These are phyloP conservation scores for Trachymyrmex cornetzi DNA, from an alignment of 1,140 invertebrate species.

Conservation along the genomic window DNA sequence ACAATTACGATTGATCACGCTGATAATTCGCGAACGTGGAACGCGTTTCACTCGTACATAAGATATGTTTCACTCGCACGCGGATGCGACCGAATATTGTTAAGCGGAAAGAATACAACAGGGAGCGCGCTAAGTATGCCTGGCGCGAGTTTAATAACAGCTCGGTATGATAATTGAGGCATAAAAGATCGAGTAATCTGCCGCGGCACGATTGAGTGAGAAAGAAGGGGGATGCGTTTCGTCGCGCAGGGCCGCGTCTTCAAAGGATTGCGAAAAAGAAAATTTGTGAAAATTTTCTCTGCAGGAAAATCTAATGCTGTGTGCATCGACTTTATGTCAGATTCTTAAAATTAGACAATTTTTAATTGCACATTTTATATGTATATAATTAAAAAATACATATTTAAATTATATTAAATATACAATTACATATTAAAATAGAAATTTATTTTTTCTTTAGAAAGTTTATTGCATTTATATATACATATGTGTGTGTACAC, in stretches of 20 bases:
- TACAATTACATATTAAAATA: background rate
- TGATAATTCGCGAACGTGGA: slow-evolving; percentile 11
- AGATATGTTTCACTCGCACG: background rate
- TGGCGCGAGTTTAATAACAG: slow-evolving; percentile 77
- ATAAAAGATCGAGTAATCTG: slow-evolving; percentile 82
- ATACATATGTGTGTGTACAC: background rate
- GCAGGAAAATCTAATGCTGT: background rate
- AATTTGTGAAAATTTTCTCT: background rate
- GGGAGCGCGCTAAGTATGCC: slow-evolving; percentile 51
- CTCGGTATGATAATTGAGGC: slow-evolving; percentile 82
- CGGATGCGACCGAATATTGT: slow-evolving; percentile 64
- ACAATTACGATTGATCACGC: slow-evolving; percentile 17
- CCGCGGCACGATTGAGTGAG: slow-evolving; percentile 67
- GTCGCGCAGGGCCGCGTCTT: slow-evolving; percentile 45
- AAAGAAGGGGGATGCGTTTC: slow-evolving; percentile 48
- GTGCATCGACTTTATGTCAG: background rate
- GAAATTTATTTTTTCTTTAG: too few relatives aligned
- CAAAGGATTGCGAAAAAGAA: slow-evolving; percentile 33
- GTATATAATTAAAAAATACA: background rate
- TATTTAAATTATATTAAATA: background rate
- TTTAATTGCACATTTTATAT: background rate
- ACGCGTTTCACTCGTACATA: background rate
- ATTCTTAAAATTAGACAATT: background rate
- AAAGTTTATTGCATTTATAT: background rate
- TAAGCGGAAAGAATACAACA: slow-evolving; percentile 51